A percentile compares a stretch with the other conserved stretches of the same genome.
Evolutionary conservation across 2,888 invertebrate genomes (phyloP).

Genomic region (Pediacus dermestoides): DNA sequence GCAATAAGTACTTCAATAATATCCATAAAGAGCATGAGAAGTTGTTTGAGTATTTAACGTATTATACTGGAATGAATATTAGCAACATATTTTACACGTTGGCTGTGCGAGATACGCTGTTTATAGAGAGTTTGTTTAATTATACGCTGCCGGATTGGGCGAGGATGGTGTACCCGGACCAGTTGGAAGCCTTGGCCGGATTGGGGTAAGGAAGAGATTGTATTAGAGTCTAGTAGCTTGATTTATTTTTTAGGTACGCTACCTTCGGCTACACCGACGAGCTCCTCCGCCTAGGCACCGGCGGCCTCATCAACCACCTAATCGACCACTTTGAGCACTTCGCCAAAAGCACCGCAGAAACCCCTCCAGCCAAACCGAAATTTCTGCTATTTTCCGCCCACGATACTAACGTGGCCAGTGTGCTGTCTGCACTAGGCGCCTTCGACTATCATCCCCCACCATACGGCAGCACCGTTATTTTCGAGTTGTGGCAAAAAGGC

Average conservation of each 20-base stretch:
- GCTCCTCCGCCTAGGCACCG: slow-evolving; percentile 57
- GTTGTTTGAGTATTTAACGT: slow-evolving; percentile 62
- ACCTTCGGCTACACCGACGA: slow-evolving; percentile 53
- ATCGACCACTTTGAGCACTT: slow-evolving; percentile 55
- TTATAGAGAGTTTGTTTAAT: slow-evolving; percentile 64
- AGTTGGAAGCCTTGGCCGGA: slow-evolving; percentile 58
- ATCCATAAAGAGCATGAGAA: slow-evolving; percentile 56
- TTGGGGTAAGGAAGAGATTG: too few species aligned
- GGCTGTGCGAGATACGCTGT: slow-evolving; percentile 55
- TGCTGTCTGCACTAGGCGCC: slow-evolving; percentile 67
- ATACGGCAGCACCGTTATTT: slow-evolving; percentile 63
- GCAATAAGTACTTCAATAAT: slow-evolving; percentile 35
- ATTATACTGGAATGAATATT: slow-evolving; percentile 58
- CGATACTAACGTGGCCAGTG: slow-evolving; percentile 70
- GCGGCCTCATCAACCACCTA: slow-evolving; percentile 66
- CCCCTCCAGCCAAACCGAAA: slow-evolving; percentile 41
- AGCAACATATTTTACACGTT: slow-evolving; percentile 35
- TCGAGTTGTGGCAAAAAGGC: slow-evolving; percentile 63
- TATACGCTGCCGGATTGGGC: slow-evolving; percentile 39
- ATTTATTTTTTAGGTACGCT: too few species aligned
- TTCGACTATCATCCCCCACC: slow-evolving; percentile 65
- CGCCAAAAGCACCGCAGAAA: slow-evolving; percentile 10
- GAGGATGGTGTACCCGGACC: slow-evolving; percentile 55
- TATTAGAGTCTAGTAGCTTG: too few species aligned
- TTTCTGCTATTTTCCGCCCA: slow-evolving; percentile 74